phyloP scores from a whole-genome alignment of 2,888 invertebrate genomes.

The Hirtodrosophila confusa region DNA sequence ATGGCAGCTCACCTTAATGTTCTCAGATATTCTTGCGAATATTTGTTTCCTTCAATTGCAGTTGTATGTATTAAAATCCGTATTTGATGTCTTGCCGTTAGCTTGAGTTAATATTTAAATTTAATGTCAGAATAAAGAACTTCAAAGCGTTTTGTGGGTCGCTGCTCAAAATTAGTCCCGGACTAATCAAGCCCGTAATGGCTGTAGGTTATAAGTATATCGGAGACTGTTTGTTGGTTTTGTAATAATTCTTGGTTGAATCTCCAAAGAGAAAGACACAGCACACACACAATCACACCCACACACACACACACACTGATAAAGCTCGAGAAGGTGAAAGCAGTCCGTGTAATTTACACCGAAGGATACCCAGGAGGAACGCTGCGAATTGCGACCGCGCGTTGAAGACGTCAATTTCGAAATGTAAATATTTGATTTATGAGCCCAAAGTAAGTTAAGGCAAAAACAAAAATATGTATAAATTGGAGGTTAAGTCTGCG shows the following conservation, averaged over 20 bases:
- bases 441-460: constrained; percentile 79
- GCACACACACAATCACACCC: constrained; percentile 19
- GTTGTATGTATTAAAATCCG: constrained; percentile 50
- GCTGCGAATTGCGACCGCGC: constrained; percentile 73
- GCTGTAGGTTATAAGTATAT: constrained; percentile 51
- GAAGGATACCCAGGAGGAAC: constrained; percentile 44
- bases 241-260: constrained; percentile 20
- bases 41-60: constrained; percentile 54
- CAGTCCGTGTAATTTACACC: constrained; percentile 50
- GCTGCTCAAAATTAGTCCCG: constrained; percentile 22
- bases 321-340: constrained; percentile 27
- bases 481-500: constrained; percentile 7
- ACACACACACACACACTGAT: constrained; percentile 1
- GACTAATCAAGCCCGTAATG: constrained; percentile 51
- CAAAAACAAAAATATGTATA: constrained; percentile 54
- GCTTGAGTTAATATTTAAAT: constrained; percentile 65
- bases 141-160: constrained; percentile 58
- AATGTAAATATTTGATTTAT: constrained; percentile 83
- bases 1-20: constrained; percentile 33
- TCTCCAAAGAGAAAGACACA: constrained; percentile 18
- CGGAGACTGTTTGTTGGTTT: constrained; percentile 26
- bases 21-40: constrained; percentile 24
- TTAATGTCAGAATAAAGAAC: constrained; percentile 34
- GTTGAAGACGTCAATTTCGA: constrained; percentile 81
- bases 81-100: constrained; percentile 57